These are phyloP conservation scores for Paramacrobiotus metropolitanus DNA, from an alignment of 1,140 invertebrate genomes.

Conservation along the genomic window DNA sequence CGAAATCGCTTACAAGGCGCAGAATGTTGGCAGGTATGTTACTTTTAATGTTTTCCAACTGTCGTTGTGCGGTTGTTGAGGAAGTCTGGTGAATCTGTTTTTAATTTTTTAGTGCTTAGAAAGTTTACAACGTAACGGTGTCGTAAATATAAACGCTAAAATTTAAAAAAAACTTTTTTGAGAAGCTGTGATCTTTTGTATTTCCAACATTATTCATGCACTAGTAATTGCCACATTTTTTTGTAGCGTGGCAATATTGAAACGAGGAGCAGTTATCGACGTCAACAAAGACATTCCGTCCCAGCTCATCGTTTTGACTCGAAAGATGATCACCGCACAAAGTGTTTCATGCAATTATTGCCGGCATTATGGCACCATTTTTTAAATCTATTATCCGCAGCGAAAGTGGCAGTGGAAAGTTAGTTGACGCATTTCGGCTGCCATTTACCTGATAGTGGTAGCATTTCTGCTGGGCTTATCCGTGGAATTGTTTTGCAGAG, in stretches of 20 bases:
- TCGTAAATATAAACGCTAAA: too few species aligned
- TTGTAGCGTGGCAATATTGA: constrained; percentile 56
- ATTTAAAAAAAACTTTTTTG: too few species aligned
- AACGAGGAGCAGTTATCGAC: constrained; percentile 64
- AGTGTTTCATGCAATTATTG: constrained; percentile 49
- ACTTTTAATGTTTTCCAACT: constrained; percentile 6
- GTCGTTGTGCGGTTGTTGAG: not conserved
- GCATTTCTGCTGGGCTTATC: not conserved
- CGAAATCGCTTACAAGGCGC: constrained; percentile 5
- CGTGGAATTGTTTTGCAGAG: constrained; percentile 28
- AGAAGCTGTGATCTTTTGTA: not conserved
- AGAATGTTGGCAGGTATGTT: constrained; percentile 7
- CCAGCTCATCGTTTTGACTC: constrained; percentile 66
- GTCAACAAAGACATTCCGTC: constrained; percentile 78
- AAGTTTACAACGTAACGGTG: too few species aligned
- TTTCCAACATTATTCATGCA: not conserved
- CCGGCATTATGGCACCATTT: constrained; percentile 52
- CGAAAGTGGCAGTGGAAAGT: constrained; percentile 14
- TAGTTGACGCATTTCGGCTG: too few species aligned
- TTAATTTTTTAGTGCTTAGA: too few species aligned
- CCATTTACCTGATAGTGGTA: not conserved
- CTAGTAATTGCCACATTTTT: constrained; percentile 9
- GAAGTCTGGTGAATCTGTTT: too few species aligned
- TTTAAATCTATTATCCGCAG: constrained; percentile 64
- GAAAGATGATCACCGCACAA: constrained; percentile 90